Base-by-base conservation (phyloP, 2,888 invertebrate genomes). In the Hydraecia micacea region DNA sequence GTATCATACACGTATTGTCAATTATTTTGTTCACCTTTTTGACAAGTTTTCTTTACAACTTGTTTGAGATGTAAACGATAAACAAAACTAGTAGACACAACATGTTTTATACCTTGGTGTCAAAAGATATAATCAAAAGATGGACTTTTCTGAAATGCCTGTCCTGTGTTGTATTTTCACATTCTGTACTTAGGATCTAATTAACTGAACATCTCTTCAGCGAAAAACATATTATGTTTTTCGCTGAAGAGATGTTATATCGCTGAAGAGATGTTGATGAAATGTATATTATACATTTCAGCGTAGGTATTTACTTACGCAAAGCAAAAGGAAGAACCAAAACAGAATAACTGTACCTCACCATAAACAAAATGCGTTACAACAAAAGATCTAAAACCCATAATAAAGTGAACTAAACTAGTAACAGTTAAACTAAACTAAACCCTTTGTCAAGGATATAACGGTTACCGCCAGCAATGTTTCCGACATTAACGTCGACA, bases 381-480 rank as follows among this genome's bases (percentile, higher is more conserved):
- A 80, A 58, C 74, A 71, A 82, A 81, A 65, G 32, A 15, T 39
- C 2, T 21, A 5, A 77, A 70, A n/a, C 39, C 36, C 9, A 13
- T 63, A 67, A 72, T 75, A 65, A n/a, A 63, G 39, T 69, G 25
- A 79, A 69, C 66, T 32, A 21, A 60, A 28, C 42, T 28, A 36
- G 52, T 73, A 66, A 71, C 32, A 72, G 62, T 84, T 65, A 28
- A 79, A 72, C 71, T 79, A 66, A 72, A 72, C 68, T 15, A 68
- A 62, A 28, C 55, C 49, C 62, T 84, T 73, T 65, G 60, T 75
- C 42, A 70, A 69, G 80, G 62, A 28, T 69, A 73, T 60, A 60
- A 58, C 66, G 25, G 60, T 70, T 69, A 75, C 69, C 7, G 55
- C 42, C 15, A 42, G 68, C 65, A 28, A 42, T 75, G 28, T 72